Evolutionary conservation across 2,113 vertebrate genomes (phyloP).

Genomic region (Origma solitaria): DNA sequence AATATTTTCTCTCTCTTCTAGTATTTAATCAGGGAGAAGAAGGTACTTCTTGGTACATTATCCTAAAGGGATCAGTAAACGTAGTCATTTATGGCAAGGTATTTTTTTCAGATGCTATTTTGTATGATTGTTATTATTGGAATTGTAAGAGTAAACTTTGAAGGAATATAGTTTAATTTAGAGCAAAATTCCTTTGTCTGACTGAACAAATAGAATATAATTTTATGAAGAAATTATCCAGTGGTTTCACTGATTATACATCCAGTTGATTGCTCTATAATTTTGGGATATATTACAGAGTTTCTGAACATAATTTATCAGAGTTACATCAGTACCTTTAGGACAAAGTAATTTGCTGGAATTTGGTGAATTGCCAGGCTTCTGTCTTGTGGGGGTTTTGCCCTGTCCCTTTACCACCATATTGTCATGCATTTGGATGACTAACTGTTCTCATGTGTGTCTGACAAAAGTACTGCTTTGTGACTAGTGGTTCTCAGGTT

Average conservation of each 20-base stretch:
- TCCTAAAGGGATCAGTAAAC: conserved; percentile 97
- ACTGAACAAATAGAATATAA: conserved; percentile 2
- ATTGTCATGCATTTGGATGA: neutral
- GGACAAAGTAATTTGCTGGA: neutral
- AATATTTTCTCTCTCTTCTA: conserved; percentile 70
- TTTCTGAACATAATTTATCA: neutral
- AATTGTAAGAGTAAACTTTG: conserved; percentile 24
- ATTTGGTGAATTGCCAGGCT: neutral
- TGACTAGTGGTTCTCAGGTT: neutral
- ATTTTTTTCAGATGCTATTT: conserved; percentile 55
- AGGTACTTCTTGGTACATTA: conserved; percentile 99
- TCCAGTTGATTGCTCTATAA: neutral
- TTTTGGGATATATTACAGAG: neutral
- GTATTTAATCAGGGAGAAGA: conserved; percentile 99
- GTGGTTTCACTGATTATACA: conserved; percentile 11
- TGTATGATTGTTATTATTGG: conserved; percentile 26
- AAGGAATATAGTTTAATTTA: conserved; percentile 7
- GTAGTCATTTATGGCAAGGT: conserved; percentile 99
- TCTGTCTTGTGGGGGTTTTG: neutral
- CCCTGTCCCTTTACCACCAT: neutral
- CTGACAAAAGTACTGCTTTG: neutral
- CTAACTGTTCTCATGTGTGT: neutral
- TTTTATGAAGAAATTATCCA: conserved; percentile 32
- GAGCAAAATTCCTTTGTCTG: neutral
- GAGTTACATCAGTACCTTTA: neutral